Percentiles rank a stretch among this genome's conserved stretches.
These are phyloP conservation scores for Eupelmus urozonus DNA, from an alignment of 2,888 invertebrate genomes.

Conservation along the genomic window DNA sequence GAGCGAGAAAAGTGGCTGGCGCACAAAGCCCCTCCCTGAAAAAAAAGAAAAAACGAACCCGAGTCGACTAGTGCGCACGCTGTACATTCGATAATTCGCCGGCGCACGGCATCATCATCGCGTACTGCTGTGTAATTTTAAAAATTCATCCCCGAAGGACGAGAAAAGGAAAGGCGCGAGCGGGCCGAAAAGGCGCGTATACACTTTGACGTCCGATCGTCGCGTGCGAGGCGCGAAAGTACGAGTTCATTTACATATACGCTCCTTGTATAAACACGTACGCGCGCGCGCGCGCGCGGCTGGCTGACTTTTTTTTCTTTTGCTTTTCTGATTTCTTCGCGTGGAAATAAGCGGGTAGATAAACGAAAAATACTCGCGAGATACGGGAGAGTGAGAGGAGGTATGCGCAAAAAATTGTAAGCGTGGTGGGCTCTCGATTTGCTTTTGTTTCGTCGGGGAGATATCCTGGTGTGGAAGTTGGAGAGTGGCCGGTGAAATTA, in stretches of 20 bases:
- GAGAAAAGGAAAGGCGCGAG: neutral
- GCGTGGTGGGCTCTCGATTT: no score
- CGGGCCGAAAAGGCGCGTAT: neutral
- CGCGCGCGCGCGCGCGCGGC: neutral
- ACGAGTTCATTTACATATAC: slow-evolving; percentile 49
- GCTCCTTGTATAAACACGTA: no score
- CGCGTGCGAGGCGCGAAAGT: slow-evolving; percentile 52
- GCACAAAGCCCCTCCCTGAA: neutral
- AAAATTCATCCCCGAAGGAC: neutral
- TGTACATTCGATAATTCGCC: slow-evolving; percentile 32
- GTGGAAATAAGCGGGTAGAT: slow-evolving; percentile 12
- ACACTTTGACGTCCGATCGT: slow-evolving; percentile 11
- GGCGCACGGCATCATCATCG: neutral
- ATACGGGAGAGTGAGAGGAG: no score
- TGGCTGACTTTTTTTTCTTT: neutral
- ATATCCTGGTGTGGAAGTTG: no score
- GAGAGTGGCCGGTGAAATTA: no score
- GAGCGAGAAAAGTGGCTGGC: neutral
- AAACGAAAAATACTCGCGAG: no score
- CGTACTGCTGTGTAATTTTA: slow-evolving; percentile 3
- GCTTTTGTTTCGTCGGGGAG: no score
- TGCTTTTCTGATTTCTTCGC: neutral
- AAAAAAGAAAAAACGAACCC: neutral
- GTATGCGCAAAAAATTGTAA: no score
- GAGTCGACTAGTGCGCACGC: neutral